phyloP scores from a whole-genome alignment of 2,113 vertebrate genomes.

The Abramis brama region DNA sequence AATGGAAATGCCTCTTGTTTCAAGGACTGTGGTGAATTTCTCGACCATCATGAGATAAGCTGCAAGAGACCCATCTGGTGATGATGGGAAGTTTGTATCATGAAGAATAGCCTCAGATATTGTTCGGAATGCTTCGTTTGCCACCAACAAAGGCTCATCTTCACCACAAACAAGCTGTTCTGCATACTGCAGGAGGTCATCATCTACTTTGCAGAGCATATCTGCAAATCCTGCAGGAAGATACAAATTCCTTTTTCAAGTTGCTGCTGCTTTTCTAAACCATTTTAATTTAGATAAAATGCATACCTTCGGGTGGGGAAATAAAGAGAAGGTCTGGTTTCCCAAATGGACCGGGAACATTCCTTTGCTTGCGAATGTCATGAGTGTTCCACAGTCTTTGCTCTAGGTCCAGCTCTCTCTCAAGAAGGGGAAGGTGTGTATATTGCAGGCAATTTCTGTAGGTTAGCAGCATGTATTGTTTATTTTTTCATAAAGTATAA shows the following conservation, averaged over 20 bases:
- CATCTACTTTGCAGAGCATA: neutral
- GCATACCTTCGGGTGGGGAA: too few relatives aligned
- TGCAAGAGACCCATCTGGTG: neutral
- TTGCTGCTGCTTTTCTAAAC: neutral
- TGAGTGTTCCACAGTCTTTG: neutral
- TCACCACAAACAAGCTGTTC: too few relatives aligned
- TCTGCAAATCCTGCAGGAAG: neutral
- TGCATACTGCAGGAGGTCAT: too few relatives aligned
- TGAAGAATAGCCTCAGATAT: neutral
- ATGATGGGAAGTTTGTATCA: neutral
- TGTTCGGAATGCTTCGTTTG: neutral
- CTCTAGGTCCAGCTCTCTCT: neutral
- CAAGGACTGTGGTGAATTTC: neutral
- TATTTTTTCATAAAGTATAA: neutral
- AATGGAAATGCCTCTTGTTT: neutral
- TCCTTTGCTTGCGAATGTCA: too few relatives aligned
- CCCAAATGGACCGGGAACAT: too few relatives aligned
- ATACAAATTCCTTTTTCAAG: neutral
- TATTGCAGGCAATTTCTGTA: slow-evolving; percentile 4
- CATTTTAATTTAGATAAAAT: neutral
- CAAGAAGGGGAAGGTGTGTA: neutral
- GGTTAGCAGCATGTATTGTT: neutral
- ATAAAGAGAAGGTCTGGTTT: too few relatives aligned
- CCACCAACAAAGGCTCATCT: neutral
- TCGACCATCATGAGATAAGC: too few relatives aligned